phyloP scores from a whole-genome alignment of 2,888 invertebrate genomes.

The Trachelus iudaicus region DNA sequence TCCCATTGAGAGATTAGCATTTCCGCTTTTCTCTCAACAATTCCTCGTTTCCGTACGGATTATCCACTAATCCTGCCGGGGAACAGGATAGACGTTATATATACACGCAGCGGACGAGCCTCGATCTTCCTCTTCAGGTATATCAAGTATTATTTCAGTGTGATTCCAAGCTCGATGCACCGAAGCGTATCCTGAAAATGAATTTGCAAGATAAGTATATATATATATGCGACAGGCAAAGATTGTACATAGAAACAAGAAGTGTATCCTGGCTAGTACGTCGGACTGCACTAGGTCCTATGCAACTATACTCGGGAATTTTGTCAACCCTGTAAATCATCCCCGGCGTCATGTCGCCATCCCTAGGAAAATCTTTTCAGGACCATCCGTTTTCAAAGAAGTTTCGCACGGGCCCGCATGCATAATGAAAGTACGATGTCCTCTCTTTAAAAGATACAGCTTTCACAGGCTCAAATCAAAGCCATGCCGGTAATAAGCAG shows the following conservation, averaged over 20 bases:
- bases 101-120: constrained; percentile 31
- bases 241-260: background rate
- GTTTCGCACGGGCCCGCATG: constrained; percentile 42
- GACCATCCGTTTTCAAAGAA: constrained; percentile 21
- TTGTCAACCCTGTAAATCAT: constrained; percentile 30
- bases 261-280: background rate
- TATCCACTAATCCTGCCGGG: constrained; percentile 61
- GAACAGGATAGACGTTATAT: constrained; percentile 34
- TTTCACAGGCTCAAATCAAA: constrained; percentile 59
- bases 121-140: constrained; percentile 52
- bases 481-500: constrained; percentile 61
- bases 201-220: background rate
- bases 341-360: constrained; percentile 23
- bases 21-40: constrained; percentile 64
- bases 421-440: constrained; percentile 48
- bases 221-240: background rate
- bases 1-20: constrained; percentile 65
- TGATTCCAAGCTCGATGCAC: constrained; percentile 38
- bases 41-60: constrained; percentile 61
- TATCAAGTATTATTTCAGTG: constrained; percentile 64
- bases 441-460: constrained; percentile 52
- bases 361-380: constrained; percentile 14
- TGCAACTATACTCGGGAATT: background rate
- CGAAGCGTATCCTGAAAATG: background rate
- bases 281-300: background rate